These are phyloP conservation scores for Mimachlamys varia DNA, from an alignment of 2,888 invertebrate genomes.

Conservation along the genomic window DNA sequence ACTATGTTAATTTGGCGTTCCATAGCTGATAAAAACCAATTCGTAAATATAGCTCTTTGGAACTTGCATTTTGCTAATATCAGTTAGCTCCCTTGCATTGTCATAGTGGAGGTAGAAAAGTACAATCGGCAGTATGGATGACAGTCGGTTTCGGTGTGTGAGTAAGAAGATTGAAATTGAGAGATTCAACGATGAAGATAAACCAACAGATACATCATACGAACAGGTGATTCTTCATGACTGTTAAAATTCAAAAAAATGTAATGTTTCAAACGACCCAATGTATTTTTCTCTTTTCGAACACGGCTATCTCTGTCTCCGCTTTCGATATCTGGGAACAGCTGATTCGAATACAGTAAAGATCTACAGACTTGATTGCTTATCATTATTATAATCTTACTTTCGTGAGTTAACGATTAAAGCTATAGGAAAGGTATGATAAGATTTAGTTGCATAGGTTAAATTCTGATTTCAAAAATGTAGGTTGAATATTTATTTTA, in stretches of 20 bases:
- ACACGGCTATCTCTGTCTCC: background rate
- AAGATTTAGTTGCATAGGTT: no score
- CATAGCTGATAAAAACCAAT: background rate
- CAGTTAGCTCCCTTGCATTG: background rate
- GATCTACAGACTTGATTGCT: no score
- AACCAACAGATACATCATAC: constrained; percentile 55
- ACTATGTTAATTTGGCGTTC: no score
- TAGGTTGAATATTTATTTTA: background rate
- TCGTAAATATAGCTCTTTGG: background rate
- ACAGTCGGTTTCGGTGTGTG: constrained; percentile 56
- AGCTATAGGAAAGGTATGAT: no score
- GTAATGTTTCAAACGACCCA: background rate
- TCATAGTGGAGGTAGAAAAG: background rate
- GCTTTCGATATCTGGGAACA: background rate
- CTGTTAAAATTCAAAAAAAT: background rate
- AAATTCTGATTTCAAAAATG: no score
- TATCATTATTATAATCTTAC: background rate
- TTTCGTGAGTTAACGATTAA: no score
- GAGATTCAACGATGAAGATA: constrained; percentile 56
- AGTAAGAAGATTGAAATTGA: constrained; percentile 55
- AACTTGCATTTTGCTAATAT: background rate
- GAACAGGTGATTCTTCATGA: constrained; percentile 55
- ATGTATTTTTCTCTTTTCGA: background rate
- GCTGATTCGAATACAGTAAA: background rate
- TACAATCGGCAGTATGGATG: constrained; percentile 19